Evolutionary conservation across 2,888 invertebrate genomes (phyloP), one percentile per base, ranked within the genome.

Genomic region (Amiota mariae): DNA sequence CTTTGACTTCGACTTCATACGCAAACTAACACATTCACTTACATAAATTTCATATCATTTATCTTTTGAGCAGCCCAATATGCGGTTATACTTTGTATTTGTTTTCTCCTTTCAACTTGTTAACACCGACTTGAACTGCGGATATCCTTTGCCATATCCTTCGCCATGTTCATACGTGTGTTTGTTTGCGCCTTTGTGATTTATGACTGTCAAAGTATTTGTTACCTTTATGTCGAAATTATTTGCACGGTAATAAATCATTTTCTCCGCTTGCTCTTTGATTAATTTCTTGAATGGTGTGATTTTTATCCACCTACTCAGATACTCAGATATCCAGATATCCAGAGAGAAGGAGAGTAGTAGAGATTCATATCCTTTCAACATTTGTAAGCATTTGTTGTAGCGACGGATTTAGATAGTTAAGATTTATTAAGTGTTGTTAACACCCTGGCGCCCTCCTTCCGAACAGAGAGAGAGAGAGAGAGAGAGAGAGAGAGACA

Each of bases 131-230:
- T 36, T 36, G 70, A 18, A 70, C 46, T 57, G 20, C 59, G 15
- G 18, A 59, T 15, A 18, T 59, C 59, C 59, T 59, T 15, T 59
- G 59, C 8, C 15, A 9, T 59, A 11, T 59, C 78, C 79, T 77
- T 77, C 63, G 75, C 81, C 72, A 70, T 75, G 73, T 74, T n/a
- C 18, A 73, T 75, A 74, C 20, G 63, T 13, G 12, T 36, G 70
- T 36, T 8, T 18, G 59, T 59, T 36, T 36, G 36, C 36, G 63
- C n/a, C 15, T 79, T 79, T 80, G 83, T 85, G 86, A 85, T 85
- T 85, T 85, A 85, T 86, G 83, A 78, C 82, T 85, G 79, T 82
- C 80, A 85, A 82, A 83, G 83, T 83, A 83, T 85, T 84, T 84
- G 83, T 83, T 84, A 85, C 83, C 85, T 84, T 84, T 81, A 77